phyloP scores from a whole-genome alignment of 2,888 invertebrate genomes.

The Clepsis dumicolana region DNA sequence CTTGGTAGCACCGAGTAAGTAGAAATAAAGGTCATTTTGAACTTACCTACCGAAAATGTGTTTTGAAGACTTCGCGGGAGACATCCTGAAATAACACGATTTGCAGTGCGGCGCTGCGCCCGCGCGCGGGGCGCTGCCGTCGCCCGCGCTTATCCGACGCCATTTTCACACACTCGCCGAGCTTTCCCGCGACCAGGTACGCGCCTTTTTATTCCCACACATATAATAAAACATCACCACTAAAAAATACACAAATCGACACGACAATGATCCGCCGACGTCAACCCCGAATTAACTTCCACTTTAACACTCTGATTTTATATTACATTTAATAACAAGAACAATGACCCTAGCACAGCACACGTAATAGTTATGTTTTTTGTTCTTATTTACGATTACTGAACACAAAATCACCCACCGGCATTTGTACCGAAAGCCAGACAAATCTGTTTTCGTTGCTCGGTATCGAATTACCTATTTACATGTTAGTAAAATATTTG shows the following conservation, averaged over 20 bases:
- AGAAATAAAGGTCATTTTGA: conserved; percentile 39
- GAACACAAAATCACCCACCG: conserved; percentile 62
- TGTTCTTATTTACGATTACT: conserved; percentile 71
- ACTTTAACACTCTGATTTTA: conserved; percentile 42
- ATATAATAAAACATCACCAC: conserved; percentile 21
- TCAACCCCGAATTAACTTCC: conserved; percentile 47
- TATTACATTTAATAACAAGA: conserved; percentile 68
- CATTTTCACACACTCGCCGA: conserved; percentile 82
- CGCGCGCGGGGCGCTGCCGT: conserved; percentile 76
- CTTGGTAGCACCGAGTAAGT: background rate
- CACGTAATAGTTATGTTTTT: conserved; percentile 85
- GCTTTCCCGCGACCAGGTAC: conserved; percentile 83
- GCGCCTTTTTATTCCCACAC: conserved; percentile 54
- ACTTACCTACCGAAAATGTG: conserved; percentile 62
- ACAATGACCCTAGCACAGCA: conserved; percentile 74
- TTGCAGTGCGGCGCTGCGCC: conserved; percentile 69
- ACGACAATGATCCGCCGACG: conserved; percentile 7
- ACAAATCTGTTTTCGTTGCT: conserved; percentile 49
- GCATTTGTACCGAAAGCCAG: conserved; percentile 55
- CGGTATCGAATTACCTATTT: conserved; percentile 50
- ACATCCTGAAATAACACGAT: conserved; percentile 85
- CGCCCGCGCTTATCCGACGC: conserved; percentile 75
- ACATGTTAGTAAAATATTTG: conserved; percentile 54
- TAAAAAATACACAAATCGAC: conserved; percentile 44
- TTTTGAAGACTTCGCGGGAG: conserved; percentile 84